Evolutionary conservation across 2,888 invertebrate genomes (phyloP), one percentile per base, ranked within the genome.

Genomic region (Andrena dorsata): DNA sequence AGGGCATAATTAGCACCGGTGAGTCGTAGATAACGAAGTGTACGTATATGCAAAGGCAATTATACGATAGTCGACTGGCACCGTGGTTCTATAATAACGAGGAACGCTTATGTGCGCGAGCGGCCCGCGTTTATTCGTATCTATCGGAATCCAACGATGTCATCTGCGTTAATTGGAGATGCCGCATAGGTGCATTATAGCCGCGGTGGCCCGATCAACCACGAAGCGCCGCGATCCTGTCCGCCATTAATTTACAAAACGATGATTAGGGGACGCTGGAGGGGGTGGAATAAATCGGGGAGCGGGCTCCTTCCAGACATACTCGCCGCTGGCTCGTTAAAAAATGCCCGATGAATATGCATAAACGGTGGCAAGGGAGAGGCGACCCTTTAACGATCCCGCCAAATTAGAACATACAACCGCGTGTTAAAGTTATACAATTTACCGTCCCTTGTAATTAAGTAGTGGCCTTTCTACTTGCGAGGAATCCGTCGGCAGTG

Each of bases 321-420:
- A 82, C 85, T 82, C 76, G 68, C 64, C 58, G 70, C 20, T 20
- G 64, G 68, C 73, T 89, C 85, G 83, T 89, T 88, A 75, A 75
- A 87, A 89, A 87, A 80, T 84, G 72, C 68, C 82, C 79, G 75
- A 89, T 89, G 90, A 89, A 89, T 90, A 89, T 90, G 88, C 85
- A 90, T 89, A 84, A 80, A 76, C 75, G 71, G 56, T 16, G 41
- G 41, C 41, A 74, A 63, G 75, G 60, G 47, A 41, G 74, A 74
- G 61, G 41, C 61, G 32, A 41, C 85, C 86, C 79, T 90, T 88
- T 90, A 90, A 90, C 87, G 90, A 90, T 89, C 89, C 79, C 66
- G 66, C 66, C 85, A 89, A 90, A 89, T 90, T 90, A 90, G 87
- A 88, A 82, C 85, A 85, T 88, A 90, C 81, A 84, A 78, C 86